Evolutionary conservation across 2,888 invertebrate genomes (phyloP), one percentile per base, ranked within the genome.

Genomic region (Leptinotarsa rubiginosa): DNA sequence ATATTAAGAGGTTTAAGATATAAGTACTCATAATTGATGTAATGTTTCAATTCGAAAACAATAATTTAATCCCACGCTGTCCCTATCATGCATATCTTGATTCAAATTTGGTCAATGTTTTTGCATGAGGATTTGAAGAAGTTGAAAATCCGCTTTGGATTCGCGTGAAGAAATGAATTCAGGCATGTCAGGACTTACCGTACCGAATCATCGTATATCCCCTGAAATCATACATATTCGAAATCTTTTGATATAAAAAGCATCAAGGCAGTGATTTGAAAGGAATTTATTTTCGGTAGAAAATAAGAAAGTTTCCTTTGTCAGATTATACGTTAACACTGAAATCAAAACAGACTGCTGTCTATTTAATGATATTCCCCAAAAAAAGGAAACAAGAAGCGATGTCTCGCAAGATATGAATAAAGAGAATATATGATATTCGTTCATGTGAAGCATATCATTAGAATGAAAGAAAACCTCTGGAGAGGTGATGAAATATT

Each of bases 141-240:
- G 18, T 20, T 16, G 15, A 22, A 56, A 56, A 25, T 20, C 47
- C 41, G 5, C 15, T 16, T 69, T 47, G 13, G 16, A 69, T 59
- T 56, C 47, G 41, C 47, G 5, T 41, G 56, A 41, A 56, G 47
- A 47, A 41, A n/a, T 56, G 56, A 69, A 69, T 69, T 69, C 56
- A 20, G 47, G 47, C 69, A 31, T 7, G 20, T 20, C 41, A 47
- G 56, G 69, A 69, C 22, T 69, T 54, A 69, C 69, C 47, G 56
- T 54, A 69, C 69, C 47, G 56, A 41, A 69, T 69, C 56, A 69
- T 56, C 56, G 3, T 25, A 31, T 20, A 47, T 41, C 47, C 47
- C 16, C 56, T n/a, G 15, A 18, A 54, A 56, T 69, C 69, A 69
- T 69, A 56, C 69, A 69, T 69, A 69, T 69, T 56, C 56, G 56